Evolutionary conservation across 2,113 vertebrate species (phyloP).

Genomic region (Tyrannus savana): DNA sequence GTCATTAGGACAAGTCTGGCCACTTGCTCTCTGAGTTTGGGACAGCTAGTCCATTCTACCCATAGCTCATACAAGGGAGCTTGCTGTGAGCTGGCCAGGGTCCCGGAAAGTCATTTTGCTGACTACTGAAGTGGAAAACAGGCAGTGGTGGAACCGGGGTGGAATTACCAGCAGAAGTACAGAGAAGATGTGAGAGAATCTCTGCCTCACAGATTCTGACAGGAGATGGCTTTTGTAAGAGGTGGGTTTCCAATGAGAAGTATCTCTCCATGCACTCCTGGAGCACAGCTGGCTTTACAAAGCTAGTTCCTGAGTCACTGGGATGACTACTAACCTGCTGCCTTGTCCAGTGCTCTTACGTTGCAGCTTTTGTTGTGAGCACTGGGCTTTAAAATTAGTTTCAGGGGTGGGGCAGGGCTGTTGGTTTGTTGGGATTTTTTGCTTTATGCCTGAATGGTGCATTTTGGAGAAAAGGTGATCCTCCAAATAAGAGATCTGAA

Average conservation of each 20-base stretch:
- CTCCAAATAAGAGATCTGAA: neutral
- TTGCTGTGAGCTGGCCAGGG: neutral
- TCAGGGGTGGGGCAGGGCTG: no score
- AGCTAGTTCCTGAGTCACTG: accelerated
- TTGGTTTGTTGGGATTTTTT: neutral
- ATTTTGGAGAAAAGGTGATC: neutral
- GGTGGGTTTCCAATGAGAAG: neutral
- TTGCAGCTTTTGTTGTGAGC: neutral
- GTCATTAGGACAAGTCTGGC: neutral
- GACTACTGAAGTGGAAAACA: neutral
- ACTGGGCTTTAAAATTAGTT: neutral
- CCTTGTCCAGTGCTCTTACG: neutral
- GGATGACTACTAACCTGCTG: neutral
- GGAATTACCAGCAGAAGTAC: neutral
- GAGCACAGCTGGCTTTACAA: neutral
- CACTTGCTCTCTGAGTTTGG: neutral
- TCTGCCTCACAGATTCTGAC: neutral
- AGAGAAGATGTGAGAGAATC: neutral
- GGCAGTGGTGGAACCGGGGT: neutral
- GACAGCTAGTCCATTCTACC: neutral
- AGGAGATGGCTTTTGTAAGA: neutral
- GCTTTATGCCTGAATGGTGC: neutral
- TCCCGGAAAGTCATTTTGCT: neutral
- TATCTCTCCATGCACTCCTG: accelerated
- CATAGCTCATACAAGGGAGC: neutral